These are phyloP conservation scores for Microchirus variegatus DNA, from an alignment of 2,797 vertebrate species.

Conservation along the genomic window DNA sequence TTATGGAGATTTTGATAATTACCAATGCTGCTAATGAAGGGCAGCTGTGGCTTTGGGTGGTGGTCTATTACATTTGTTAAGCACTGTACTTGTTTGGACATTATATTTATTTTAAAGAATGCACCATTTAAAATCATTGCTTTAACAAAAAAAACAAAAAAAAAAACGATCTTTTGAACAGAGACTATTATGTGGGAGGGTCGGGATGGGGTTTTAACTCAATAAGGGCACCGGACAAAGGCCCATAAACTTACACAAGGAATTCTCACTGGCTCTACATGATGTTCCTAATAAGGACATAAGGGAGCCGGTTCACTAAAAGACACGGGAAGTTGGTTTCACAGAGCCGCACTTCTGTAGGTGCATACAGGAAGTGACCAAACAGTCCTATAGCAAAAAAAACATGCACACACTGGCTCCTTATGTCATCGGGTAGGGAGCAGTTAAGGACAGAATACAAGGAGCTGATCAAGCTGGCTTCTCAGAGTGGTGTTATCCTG, in stretches of 20 bases:
- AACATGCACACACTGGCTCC: slow-evolving; percentile 8
- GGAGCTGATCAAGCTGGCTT: slow-evolving; percentile 45
- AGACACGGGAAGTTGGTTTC: slow-evolving; percentile 60
- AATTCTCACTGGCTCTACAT: slow-evolving; percentile 58
- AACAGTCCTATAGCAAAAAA: slow-evolving; percentile 4
- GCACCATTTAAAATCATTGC: too few relatives aligned
- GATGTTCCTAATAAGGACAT: slow-evolving; percentile 79
- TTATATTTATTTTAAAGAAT: not conserved
- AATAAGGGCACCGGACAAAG: slow-evolving; percentile 67
- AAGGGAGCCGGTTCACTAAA: slow-evolving; percentile 51
- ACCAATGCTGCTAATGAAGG: too few relatives aligned
- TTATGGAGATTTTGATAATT: too few relatives aligned
- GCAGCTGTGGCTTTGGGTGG: too few relatives aligned
- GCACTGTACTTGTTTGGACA: not conserved
- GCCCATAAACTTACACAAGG: slow-evolving; percentile 61
- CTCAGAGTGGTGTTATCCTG: slow-evolving; percentile 44
- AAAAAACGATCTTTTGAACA: slow-evolving; percentile 1
- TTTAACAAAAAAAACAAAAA: too few relatives aligned
- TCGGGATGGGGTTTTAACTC: slow-evolving; percentile 53
- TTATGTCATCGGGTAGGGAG: slow-evolving; percentile 11
- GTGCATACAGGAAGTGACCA: slow-evolving; percentile 67
- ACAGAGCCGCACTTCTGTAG: slow-evolving; percentile 42
- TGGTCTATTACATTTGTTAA: too few relatives aligned
- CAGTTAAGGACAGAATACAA: slow-evolving; percentile 29
- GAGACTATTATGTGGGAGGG: slow-evolving; percentile 39